A percentile compares a stretch with the other conserved stretches of the same genome.
These are phyloP conservation scores for Lates japonicus DNA, from an alignment of 2,797 vertebrate species.

Conservation along the genomic window DNA sequence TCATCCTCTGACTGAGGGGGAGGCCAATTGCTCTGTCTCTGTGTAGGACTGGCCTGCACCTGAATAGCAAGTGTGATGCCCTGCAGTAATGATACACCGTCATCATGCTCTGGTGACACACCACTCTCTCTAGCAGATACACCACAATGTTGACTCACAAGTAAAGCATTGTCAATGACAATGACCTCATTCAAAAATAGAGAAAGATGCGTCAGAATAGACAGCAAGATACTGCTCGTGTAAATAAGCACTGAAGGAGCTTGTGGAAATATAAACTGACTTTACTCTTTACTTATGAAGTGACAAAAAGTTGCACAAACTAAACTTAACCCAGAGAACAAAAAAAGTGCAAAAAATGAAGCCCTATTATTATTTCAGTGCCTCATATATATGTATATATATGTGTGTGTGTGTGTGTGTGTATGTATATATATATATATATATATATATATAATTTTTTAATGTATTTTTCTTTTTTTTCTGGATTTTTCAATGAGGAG, in stretches of 20 bases:
- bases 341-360: not conserved
- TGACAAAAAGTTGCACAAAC: not conserved
- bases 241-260: not conserved
- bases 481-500: not conserved
- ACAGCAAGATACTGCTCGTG: not conserved
- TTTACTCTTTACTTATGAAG: not conserved
- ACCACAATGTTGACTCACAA: constrained; percentile 53
- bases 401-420: too few species aligned
- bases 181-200: constrained; percentile 39
- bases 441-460: not conserved
- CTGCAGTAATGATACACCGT: constrained; percentile 54
- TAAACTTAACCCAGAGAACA: not conserved
- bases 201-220: constrained; percentile 7
- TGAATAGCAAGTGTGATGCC: constrained; percentile 53
- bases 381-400: not conserved
- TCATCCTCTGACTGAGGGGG: constrained; percentile 40
- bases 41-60: constrained; percentile 40
- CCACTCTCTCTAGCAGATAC: constrained; percentile 4
- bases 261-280: not conserved
- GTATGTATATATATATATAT: too few species aligned
- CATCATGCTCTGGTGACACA: constrained; percentile 51
- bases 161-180: constrained; percentile 18
- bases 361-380: not conserved
- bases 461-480: too few species aligned
- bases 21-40: constrained; percentile 39